These are phyloP conservation scores for Habroteleia sp. DNA, from an alignment of 2,888 invertebrate genomes.

Conservation along the genomic window DNA sequence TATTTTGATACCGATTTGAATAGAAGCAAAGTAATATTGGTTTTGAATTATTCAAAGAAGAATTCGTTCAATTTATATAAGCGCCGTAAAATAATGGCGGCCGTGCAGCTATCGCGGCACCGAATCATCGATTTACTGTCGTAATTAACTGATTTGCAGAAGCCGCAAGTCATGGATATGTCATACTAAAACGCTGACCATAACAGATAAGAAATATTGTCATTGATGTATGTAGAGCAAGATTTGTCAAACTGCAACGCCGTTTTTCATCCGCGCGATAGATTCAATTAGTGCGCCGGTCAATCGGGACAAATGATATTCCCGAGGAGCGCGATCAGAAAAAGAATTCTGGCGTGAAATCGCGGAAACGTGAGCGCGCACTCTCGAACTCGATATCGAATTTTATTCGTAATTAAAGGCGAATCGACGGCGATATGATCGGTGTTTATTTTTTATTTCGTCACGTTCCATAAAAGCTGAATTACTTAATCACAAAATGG, in stretches of 20 bases:
- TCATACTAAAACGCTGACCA: slow-evolving; percentile 51
- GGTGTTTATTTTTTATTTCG: slow-evolving; percentile 1
- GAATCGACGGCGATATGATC: neutral
- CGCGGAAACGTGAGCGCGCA: no score
- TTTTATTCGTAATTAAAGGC: slow-evolving; percentile 4
- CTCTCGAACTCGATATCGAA: neutral
- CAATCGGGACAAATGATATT: slow-evolving; percentile 13
- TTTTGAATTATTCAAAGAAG: slow-evolving; percentile 34
- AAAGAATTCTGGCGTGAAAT: neutral
- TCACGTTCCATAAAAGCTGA: slow-evolving; percentile 10
- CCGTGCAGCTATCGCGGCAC: slow-evolving; percentile 14
- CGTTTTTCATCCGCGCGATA: slow-evolving; percentile 46
- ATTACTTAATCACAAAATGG: slow-evolving; percentile 47
- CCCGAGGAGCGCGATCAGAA: neutral
- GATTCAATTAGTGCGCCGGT: slow-evolving; percentile 16
- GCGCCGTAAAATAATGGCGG: slow-evolving; percentile 30
- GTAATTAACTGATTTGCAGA: slow-evolving; percentile 61
- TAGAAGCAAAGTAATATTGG: slow-evolving; percentile 25
- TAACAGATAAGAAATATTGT: slow-evolving; percentile 54
- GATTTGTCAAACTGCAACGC: slow-evolving; percentile 33
- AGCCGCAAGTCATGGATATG: slow-evolving; percentile 62
- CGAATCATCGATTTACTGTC: slow-evolving; percentile 58
- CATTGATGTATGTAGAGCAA: slow-evolving; percentile 51
- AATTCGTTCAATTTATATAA: slow-evolving; percentile 36
- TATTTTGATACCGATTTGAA: slow-evolving; percentile 23